Base-by-base conservation (phyloP, 1,140 invertebrate species). In the Drosophila sulfurigaster region DNA sequence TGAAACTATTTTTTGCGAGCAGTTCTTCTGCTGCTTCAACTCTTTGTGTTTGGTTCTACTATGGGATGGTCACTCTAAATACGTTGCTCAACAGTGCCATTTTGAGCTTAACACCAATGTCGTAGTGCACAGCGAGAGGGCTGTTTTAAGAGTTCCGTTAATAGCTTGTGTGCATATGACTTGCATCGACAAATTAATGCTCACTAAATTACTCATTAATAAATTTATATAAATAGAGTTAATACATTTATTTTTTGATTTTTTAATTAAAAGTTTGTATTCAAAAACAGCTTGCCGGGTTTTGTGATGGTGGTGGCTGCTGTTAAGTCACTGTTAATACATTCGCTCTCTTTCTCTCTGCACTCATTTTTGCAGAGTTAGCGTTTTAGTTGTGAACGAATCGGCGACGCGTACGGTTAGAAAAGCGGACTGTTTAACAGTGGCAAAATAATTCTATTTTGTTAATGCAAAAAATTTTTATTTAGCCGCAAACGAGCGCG, bases 341-440 rank as follows among this genome's bases (percentile, higher is more conserved):
- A 10, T 35, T 32, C 5, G 58, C 57, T 68, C 32, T 28, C 2
- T 32, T 5, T n/a, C 57, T 60, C 43, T 30, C 25, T 67, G 32
- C 32, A 59, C 64, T 60, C 35, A 43, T 68, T 57, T 60, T 35
- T 74, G 58, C 16, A 63, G 49, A 45, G 58, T 28, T 63, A 35
- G 15, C 65, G 25, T 46, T 25, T 56, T 65, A 74, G 71, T 74
- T 74, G 71, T 69, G 71, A 69, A 62, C 71, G 57, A 74, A 68
- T 48, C 51, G 71, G 49, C 65, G 65, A 51, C 49, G 57, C 41
- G 57, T 48, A 30, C 28, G 51, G 5, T 41, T 56, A 8, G 25
- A 6, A 38, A 1, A 30, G 0, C 62, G 62, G 49, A 54, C 20
- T 32, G 35, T 15, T 51, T 56, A 25, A 38, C 48, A 45, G 49